Conservation (phyloP, 1,140 invertebrate genomes). For the Tetranychus cinnabarinus region DNA sequence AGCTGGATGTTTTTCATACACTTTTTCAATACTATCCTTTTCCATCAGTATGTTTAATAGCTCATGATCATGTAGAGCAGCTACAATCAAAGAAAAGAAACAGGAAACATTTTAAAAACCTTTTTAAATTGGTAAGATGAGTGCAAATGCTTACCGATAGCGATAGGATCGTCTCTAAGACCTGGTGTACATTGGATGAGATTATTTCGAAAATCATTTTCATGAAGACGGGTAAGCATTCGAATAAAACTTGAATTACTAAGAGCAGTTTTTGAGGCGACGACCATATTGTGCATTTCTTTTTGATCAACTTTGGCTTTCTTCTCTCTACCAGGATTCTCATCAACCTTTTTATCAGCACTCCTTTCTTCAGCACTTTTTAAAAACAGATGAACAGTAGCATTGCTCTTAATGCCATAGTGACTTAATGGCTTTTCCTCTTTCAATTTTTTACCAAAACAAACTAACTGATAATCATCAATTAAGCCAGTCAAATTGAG, state of each 20-base stretch:
- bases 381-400: constrained; percentile 3
- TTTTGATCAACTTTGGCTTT: background rate
- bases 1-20: constrained; percentile 5
- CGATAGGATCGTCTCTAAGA: constrained; percentile 4
- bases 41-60: constrained; percentile 1
- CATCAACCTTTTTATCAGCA: background rate
- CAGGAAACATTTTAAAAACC: background rate
- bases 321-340: background rate
- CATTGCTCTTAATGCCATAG: constrained; percentile 7
- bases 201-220: constrained; percentile 8
- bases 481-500: background rate
- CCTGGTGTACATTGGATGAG: constrained; percentile 8
- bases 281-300: constrained; percentile 1
- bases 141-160: background rate
- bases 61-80: constrained; percentile 5
- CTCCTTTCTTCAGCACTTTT: background rate
- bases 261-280: constrained; percentile 7
- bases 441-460: constrained; percentile 5
- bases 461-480: constrained; percentile 2
- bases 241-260: constrained; percentile 3
- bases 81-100: background rate
- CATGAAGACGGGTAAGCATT: constrained; percentile 3
- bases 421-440: background rate
- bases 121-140: background rate
- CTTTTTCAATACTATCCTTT: constrained; percentile 1